Percentiles rank a stretch among this genome's conserved stretches.
phyloP scores from a whole-genome alignment of 2,888 invertebrate genomes.

The Hylaea fasciaria region DNA sequence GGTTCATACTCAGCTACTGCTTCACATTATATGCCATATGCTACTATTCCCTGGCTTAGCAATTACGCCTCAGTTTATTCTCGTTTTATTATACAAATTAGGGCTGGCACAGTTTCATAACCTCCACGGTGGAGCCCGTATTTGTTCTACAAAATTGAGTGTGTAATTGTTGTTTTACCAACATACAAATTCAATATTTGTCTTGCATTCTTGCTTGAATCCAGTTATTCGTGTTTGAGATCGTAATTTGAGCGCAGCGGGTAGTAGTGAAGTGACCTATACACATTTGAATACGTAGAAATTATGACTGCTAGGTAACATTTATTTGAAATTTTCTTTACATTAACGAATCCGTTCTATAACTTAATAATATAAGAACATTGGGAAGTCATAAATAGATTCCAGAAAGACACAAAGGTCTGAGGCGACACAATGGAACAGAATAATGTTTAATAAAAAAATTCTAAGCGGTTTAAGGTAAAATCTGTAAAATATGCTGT shows the following conservation, averaged over 20 bases:
- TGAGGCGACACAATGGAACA: background rate
- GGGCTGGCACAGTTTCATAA: constrained; percentile 34
- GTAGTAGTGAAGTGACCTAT: constrained; percentile 11
- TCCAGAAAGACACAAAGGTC: background rate
- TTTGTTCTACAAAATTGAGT: constrained; percentile 60
- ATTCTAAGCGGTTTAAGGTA: too few relatives aligned
- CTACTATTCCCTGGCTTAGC: constrained; percentile 50
- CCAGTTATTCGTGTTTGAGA: constrained; percentile 38
- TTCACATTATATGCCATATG: background rate
- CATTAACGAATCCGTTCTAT: background rate
- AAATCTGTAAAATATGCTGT: too few relatives aligned
- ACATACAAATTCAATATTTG: constrained; percentile 49
- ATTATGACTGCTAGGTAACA: constrained; percentile 1
- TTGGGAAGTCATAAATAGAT: constrained; percentile 15
- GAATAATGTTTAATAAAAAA: background rate
- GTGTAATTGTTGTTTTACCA: constrained; percentile 56
- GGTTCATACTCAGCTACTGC: background rate
- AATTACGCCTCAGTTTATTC: constrained; percentile 61
- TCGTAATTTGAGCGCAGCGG: constrained; percentile 26
- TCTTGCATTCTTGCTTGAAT: constrained; percentile 49
- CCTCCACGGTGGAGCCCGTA: constrained; percentile 30
- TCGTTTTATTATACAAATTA: constrained; percentile 61
- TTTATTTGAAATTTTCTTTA: background rate
- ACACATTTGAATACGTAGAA: constrained; percentile 13
- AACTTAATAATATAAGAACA: constrained; percentile 4